Evolutionary conservation across 2,888 invertebrate genomes (phyloP).

Genomic region (Euplexia lucipara): DNA sequence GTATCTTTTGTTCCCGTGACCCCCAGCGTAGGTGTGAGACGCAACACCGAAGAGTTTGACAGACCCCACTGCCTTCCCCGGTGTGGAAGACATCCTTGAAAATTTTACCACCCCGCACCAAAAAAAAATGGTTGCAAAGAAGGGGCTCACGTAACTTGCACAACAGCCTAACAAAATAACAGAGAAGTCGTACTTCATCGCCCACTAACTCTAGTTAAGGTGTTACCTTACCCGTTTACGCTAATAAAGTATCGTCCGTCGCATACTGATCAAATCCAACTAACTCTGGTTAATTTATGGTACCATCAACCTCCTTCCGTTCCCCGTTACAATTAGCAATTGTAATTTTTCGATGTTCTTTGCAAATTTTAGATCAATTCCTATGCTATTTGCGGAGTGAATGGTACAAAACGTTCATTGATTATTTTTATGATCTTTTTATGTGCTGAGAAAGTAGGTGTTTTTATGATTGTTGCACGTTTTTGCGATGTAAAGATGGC

Average conservation of each 20-base stretch:
- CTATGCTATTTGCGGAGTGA: slow-evolving; percentile 27
- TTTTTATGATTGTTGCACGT: slow-evolving; percentile 49
- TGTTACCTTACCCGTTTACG: slow-evolving; percentile 59
- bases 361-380: slow-evolving; percentile 46
- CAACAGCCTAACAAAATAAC: slow-evolving; percentile 40
- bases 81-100: too few species aligned
- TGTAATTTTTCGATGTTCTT: slow-evolving; percentile 59
- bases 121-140: too few species aligned
- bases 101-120: too few species aligned
- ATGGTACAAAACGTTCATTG: slow-evolving; percentile 23
- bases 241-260: slow-evolving; percentile 56
- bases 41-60: too few species aligned
- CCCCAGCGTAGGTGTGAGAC: too few species aligned
- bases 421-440: slow-evolving; percentile 40
- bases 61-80: too few species aligned
- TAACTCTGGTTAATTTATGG: slow-evolving; percentile 61
- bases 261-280: slow-evolving; percentile 65
- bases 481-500: slow-evolving; percentile 11
- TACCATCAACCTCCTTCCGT: slow-evolving; percentile 62
- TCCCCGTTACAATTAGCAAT: slow-evolving; percentile 65
- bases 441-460: slow-evolving; percentile 24
- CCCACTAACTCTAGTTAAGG: slow-evolving; percentile 50
- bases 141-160: slow-evolving; percentile 4
- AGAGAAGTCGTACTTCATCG: slow-evolving; percentile 30
- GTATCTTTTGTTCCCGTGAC: too few species aligned